phyloP scores from a whole-genome alignment of 2,888 invertebrate genomes.

The Ecdyonurus torrentis region DNA sequence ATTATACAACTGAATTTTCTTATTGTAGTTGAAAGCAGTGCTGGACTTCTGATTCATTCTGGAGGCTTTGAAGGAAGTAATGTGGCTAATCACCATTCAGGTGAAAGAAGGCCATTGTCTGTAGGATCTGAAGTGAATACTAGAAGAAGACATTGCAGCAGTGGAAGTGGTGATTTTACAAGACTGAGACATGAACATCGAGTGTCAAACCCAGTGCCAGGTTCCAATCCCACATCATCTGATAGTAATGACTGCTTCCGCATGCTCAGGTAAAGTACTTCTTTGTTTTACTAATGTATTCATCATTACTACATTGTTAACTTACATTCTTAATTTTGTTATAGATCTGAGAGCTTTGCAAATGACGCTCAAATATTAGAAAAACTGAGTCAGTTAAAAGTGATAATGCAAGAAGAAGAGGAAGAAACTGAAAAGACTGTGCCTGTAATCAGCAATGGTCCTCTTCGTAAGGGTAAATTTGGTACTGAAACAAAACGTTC shows the following conservation, averaged over 20 bases:
- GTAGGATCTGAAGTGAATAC: conserved; percentile 22
- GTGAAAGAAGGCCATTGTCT: background rate
- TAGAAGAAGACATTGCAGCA: conserved; percentile 21
- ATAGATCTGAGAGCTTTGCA: conserved; percentile 52
- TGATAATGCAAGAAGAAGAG: conserved; percentile 9
- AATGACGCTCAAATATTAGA: conserved; percentile 63
- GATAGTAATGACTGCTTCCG: background rate
- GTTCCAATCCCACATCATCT: background rate
- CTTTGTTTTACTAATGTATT: background rate
- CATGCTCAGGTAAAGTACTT: background rate
- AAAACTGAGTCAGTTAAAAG: conserved; percentile 30
- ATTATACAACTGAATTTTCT: background rate
- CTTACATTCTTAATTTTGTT: conserved; percentile 6
- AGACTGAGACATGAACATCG: background rate
- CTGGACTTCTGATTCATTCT: conserved; percentile 37
- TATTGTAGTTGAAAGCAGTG: conserved; percentile 28
- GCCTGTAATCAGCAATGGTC: conserved; percentile 2
- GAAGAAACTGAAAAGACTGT: background rate
- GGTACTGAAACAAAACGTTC: background rate
- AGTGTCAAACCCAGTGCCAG: background rate
- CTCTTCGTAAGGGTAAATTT: conserved; percentile 5
- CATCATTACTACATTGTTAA: background rate
- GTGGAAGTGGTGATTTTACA: conserved; percentile 7
- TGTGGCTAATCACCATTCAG: background rate
- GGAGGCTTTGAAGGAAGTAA: conserved; percentile 16